A percentile compares a stretch with the other conserved stretches of the same genome.
phyloP scores from a whole-genome alignment of 2,797 vertebrate genomes.

The Serranus cabrilla region DNA sequence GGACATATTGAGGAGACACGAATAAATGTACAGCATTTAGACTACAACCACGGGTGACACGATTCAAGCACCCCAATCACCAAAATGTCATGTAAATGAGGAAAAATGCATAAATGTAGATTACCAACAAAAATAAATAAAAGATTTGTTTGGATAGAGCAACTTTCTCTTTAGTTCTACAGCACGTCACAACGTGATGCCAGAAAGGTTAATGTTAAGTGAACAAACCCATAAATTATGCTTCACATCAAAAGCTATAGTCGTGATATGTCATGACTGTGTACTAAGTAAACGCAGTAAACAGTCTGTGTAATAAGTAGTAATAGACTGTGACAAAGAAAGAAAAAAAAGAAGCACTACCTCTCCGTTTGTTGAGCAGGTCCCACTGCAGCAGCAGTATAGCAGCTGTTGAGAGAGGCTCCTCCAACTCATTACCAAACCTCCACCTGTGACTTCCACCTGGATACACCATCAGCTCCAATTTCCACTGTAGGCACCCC shows the following conservation, averaged over 20 bases:
- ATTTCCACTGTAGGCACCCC: conserved; percentile 66
- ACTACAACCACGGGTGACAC: conserved; percentile 20
- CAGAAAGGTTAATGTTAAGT: background rate
- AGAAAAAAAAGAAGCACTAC: background rate
- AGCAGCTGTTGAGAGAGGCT: conserved; percentile 75
- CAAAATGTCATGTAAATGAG: background rate
- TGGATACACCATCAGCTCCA: conserved; percentile 75
- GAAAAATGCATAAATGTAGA: background rate
- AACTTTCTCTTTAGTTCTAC: background rate
- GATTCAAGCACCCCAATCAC: conserved; percentile 1
- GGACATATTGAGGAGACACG: conserved; percentile 19
- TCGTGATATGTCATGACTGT: background rate
- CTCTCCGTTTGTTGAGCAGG: conserved; percentile 54
- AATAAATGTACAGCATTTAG: background rate
- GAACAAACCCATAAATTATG: background rate
- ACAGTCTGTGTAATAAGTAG: conserved; percentile 1
- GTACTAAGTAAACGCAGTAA: conserved; percentile 9
- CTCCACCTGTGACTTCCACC: conserved; percentile 82
- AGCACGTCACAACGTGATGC: background rate
- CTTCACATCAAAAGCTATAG: background rate
- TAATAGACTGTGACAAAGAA: background rate
- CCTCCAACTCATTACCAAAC: conserved; percentile 81
- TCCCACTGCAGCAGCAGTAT: conserved; percentile 58
- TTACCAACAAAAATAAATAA: background rate
- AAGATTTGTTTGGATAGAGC: background rate